phyloP scores from a whole-genome alignment of 2,797 vertebrate genomes.

The Tadarida brasiliensis region DNA sequence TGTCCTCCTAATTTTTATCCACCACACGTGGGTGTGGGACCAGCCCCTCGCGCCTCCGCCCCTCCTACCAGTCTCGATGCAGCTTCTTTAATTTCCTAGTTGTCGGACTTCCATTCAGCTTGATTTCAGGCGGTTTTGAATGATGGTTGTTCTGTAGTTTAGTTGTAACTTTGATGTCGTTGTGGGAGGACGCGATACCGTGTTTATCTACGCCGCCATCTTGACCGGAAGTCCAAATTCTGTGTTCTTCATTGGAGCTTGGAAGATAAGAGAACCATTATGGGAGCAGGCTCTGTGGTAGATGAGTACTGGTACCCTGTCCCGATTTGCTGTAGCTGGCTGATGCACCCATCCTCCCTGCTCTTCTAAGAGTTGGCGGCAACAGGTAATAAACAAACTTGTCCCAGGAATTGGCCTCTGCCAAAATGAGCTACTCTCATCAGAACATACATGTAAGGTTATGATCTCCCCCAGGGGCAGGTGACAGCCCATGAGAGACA shows the following conservation, averaged over 20 bases:
- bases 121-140: too few species aligned
- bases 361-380: neutral
- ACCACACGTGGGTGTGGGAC: too few species aligned
- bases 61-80: too few species aligned
- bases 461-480: neutral
- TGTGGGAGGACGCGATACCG: too few species aligned
- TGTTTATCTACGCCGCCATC: too few species aligned
- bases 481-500: neutral
- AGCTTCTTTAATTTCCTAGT: too few species aligned
- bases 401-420: neutral
- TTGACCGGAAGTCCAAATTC: too few species aligned
- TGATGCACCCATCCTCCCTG: neutral
- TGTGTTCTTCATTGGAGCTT: neutral
- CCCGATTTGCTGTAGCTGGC: accelerated
- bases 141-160: too few species aligned
- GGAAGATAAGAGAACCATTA: neutral
- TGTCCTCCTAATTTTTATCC: too few species aligned
- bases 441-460: neutral
- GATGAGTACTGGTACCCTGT: neutral
- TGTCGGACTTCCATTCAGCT: too few species aligned
- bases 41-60: too few species aligned
- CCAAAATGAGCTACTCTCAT: neutral
- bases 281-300: neutral
- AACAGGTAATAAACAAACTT: neutral
- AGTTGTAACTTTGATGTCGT: too few species aligned